Base-by-base conservation (phyloP, 2,797 vertebrate species). In the Rhinogobio ventralis region DNA sequence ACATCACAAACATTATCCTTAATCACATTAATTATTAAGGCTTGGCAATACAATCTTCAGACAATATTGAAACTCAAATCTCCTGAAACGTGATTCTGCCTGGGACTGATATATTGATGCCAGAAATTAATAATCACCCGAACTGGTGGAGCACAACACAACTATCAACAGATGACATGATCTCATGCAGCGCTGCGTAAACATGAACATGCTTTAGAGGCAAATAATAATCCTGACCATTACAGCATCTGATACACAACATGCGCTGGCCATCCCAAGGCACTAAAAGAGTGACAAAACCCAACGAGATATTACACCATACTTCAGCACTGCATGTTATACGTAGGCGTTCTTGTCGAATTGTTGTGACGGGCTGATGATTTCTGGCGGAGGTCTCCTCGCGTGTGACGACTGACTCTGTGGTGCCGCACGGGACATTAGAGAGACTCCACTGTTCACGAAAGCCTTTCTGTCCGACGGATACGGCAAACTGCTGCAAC, bases 321-420 rank as follows among this genome's bases (percentile, higher is more conserved):
- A 10, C 46, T 28, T 20, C 15, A 5, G 62, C 17, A 19, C 33
- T 28, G 83, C 28, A 75, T n/a, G 42, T 95, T 90, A 99, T 85
- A 99, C 98, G 1, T 99, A 99, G 30, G 93, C 96, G 1, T 97
- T 99, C 93, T 97, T 98, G 93, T 98, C 97, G 91, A 99, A 99
- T 89, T 97, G 96, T 89, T 96, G 96, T n/a, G 97, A 95, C 81
- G 96, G 91, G 89, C 45, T 94, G 91, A 93, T 93, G 92, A 91
- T 87, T 7, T 93, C 92, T 78, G 92, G 88, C 23, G 91, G 82
- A 23, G 91, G 93, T 79, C 87, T 93, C 85, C 89, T 92, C 72
- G 90, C 90, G 81, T 95, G 95, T 71, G 91, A 90, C 74, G 94
- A 86, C 57, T 88, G 92, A 0, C 91, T 92, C 8, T 93, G 94